Evolutionary conservation across 1,140 invertebrate species (phyloP).

Genomic region (Zaprionus nigranus): DNA sequence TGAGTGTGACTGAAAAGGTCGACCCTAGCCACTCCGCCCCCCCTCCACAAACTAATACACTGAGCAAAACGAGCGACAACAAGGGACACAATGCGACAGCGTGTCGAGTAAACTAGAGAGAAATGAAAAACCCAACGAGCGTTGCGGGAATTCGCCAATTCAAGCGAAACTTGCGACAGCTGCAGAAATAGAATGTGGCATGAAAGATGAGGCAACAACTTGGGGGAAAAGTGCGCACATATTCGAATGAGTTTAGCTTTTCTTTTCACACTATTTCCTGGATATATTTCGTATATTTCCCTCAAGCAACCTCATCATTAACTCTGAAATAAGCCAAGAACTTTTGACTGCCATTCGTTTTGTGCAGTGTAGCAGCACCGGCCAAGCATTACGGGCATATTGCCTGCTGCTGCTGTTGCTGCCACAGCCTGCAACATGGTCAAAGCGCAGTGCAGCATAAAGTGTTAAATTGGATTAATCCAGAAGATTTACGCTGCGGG

Average conservation of each 20-base stretch:
- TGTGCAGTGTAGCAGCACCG: constrained; percentile 42
- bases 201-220: constrained; percentile 5
- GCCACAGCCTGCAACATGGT: constrained; percentile 58
- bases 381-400: constrained; percentile 51
- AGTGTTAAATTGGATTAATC: constrained; percentile 84
- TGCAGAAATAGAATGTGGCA: constrained; percentile 11
- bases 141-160: constrained; percentile 27
- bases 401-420: constrained; percentile 29
- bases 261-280: not conserved
- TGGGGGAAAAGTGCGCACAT: not conserved
- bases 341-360: not conserved
- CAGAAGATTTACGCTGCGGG: constrained; percentile 84
- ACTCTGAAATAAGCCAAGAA: not conserved
- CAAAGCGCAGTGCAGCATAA: constrained; percentile 81
- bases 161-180: constrained; percentile 11
- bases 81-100: constrained; percentile 15
- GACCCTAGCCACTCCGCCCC: not conserved
- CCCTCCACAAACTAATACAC: constrained; percentile 34
- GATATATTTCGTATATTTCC: not conserved
- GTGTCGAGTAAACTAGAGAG: constrained; percentile 4
- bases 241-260: constrained; percentile 1
- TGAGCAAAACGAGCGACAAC: constrained; percentile 43
- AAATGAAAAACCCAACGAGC: constrained; percentile 39
- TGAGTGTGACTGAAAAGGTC: constrained; percentile 60
- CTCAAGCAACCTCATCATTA: not conserved